Evolutionary conservation across 2,797 vertebrate genomes (phyloP).

Genomic region (Strix occidentalis): DNA sequence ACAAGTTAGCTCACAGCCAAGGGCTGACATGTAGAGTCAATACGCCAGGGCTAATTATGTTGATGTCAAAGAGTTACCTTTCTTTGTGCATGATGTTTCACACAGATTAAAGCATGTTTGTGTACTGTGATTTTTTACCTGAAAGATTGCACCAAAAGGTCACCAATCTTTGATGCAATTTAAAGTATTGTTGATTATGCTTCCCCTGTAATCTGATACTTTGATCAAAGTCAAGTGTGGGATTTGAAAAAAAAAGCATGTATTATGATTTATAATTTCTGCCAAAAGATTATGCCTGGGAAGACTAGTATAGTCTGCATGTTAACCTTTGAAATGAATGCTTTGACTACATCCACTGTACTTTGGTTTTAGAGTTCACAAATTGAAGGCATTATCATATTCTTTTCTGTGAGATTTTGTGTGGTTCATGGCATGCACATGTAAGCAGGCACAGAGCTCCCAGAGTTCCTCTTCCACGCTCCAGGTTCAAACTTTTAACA

Average conservation of each 20-base stretch:
- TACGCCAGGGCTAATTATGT: constrained; percentile 69
- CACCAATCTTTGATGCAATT: constrained; percentile 34
- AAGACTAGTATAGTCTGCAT: neutral
- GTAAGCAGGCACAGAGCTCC: neutral
- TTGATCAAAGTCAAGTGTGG: constrained; percentile 27
- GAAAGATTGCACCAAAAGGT: constrained; percentile 48
- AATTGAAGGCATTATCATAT: neutral
- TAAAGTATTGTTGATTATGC: constrained; percentile 43
- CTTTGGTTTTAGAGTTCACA: neutral
- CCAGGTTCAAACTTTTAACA: neutral
- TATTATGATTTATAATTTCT: constrained; percentile 3
- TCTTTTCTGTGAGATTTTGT: neutral
- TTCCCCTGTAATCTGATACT: constrained; percentile 19
- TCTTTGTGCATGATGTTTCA: constrained; percentile 35
- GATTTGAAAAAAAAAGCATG: neutral
- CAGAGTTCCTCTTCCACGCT: neutral
- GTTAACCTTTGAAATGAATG: constrained; percentile 5
- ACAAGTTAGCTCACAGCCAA: constrained; percentile 71
- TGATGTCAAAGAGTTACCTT: constrained; percentile 65
- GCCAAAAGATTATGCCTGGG: neutral
- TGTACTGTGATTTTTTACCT: constrained; percentile 51
- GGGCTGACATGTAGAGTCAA: constrained; percentile 64
- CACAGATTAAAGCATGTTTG: constrained; percentile 52
- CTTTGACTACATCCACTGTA: neutral
- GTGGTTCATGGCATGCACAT: neutral